Evolutionary conservation across 1,140 invertebrate genomes (phyloP).

Genomic region (Pogonognathellus flavescens): DNA sequence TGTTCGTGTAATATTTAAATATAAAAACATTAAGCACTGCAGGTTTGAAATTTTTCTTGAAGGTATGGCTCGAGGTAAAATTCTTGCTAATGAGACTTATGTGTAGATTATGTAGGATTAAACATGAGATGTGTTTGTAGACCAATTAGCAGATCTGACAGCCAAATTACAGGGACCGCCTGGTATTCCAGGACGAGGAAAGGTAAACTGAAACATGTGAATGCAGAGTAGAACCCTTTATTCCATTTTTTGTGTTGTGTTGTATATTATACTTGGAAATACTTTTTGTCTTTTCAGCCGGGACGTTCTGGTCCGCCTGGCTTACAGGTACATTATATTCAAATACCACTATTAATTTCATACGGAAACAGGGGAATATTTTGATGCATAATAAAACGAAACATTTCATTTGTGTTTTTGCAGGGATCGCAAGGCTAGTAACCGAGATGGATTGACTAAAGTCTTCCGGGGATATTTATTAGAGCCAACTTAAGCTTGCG

Average conservation of each 20-base stretch:
- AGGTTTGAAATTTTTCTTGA: neutral
- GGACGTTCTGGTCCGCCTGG: conserved; percentile 70
- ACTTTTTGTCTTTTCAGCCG: conserved; percentile 3
- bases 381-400: neutral
- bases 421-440: conserved; percentile 76
- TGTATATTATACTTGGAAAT: no score
- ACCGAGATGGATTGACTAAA: neutral
- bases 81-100: no score
- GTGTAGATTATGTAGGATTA: conserved; percentile 9
- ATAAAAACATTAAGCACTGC: neutral
- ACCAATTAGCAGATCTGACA: conserved; percentile 76
- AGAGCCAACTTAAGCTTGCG: no score
- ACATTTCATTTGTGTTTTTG: neutral
- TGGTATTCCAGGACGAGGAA: conserved; percentile 73
- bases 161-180: conserved; percentile 75
- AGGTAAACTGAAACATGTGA: no score
- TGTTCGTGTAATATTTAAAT: no score
- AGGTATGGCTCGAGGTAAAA: neutral
- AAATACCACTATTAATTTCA: no score
- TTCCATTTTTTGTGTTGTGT: no score
- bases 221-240: no score
- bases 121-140: conserved; percentile 69
- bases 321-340: no score
- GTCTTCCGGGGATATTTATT: neutral
- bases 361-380: neutral